A percentile compares a stretch with the other conserved stretches of the same genome.
phyloP scores from a whole-genome alignment of 2,797 vertebrate genomes.

The Gymnothorax reevesii region DNA sequence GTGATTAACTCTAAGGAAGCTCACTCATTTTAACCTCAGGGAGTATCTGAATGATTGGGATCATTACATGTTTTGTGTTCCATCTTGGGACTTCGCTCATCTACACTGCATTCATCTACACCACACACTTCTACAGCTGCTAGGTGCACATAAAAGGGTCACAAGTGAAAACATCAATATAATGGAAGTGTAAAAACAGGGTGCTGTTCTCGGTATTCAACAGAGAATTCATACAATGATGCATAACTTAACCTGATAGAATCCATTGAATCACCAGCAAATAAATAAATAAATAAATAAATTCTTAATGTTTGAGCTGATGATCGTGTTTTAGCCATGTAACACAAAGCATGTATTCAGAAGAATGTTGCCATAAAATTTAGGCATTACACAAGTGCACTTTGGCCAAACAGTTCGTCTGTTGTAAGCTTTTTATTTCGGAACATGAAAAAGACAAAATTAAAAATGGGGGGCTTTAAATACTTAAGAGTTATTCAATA shows the following conservation, averaged over 20 bases:
- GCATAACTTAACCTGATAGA: no score
- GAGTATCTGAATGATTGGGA: not conserved
- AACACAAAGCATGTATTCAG: no score
- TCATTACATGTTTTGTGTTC: not conserved
- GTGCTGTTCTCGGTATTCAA: not conserved
- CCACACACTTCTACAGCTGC: not conserved
- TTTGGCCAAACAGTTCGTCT: no score
- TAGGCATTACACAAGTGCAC: no score
- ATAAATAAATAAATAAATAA: no score
- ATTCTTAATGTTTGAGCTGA: no score
- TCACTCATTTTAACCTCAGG: not conserved
- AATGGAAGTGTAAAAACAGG: not conserved
- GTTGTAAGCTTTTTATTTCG: no score
- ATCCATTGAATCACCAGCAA: no score
- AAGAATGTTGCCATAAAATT: no score
- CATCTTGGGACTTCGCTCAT: not conserved
- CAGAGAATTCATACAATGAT: not conserved
- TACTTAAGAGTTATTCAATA: not conserved
- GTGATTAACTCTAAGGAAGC: constrained; percentile 8
- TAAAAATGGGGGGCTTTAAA: no score
- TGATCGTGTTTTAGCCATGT: no score
- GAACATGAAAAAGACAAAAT: no score
- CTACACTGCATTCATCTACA: not conserved
- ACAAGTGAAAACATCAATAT: not conserved
- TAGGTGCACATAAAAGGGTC: not conserved